A percentile compares a stretch with the other conserved stretches of the same genome.
Conservation (phyloP, 1,140 invertebrate genomes). For the Drosophila tropicalis region DNA sequence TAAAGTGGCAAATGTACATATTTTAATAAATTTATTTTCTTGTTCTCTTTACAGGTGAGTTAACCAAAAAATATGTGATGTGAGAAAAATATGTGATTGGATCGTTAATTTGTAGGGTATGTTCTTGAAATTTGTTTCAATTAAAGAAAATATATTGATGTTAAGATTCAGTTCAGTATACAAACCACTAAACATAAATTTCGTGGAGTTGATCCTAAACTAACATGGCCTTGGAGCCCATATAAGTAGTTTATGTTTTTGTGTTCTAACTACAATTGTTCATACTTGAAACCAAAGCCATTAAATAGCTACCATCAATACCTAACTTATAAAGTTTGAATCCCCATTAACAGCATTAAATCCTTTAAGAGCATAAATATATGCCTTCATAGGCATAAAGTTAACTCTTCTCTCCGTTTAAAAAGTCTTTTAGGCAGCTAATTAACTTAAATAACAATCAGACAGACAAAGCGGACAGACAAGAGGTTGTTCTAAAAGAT, state of each 20-base stretch:
- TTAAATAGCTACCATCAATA: no score
- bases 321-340: neutral
- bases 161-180: no score
- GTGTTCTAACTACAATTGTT: no score
- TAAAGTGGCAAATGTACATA: conserved; percentile 16
- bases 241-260: neutral
- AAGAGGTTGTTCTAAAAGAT: neutral
- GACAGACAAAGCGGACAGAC: conserved; percentile 7
- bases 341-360: neutral
- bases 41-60: conserved; percentile 61
- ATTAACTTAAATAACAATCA: conserved; percentile 76
- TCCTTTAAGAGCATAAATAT: conserved; percentile 32
- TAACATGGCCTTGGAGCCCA: neutral
- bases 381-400: conserved; percentile 31
- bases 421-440: conserved; percentile 39
- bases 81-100: neutral
- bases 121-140: neutral
- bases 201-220: neutral
- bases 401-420: conserved; percentile 21
- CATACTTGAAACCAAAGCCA: neutral
- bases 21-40: conserved; percentile 5
- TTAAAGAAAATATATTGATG: no score
- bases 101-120: conserved; percentile 5
- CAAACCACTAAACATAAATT: no score
- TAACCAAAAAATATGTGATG: conserved; percentile 10